Conservation (phyloP, 2,113 vertebrate species). For the Odobenus rosmarus region DNA sequence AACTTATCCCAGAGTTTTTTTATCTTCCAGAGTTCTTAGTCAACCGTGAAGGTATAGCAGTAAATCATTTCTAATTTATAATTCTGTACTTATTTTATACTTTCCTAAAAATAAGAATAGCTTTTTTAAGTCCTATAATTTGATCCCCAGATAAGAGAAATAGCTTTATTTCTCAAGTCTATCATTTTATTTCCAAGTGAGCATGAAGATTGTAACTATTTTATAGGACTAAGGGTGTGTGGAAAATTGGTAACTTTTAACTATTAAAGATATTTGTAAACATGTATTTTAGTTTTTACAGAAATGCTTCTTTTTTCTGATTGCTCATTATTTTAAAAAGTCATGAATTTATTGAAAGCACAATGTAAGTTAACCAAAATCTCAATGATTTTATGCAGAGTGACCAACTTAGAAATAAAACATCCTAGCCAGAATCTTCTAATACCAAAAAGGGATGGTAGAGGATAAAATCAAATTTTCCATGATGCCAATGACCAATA, state of each 20-base stretch:
- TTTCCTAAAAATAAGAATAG: constrained; percentile 43
- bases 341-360: constrained; percentile 16
- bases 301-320: not conserved
- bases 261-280: constrained; percentile 41
- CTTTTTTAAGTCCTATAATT: constrained; percentile 38
- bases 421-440: not conserved
- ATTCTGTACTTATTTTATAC: constrained; percentile 2
- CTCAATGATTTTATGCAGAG: not conserved
- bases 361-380: not conserved
- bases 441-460: not conserved
- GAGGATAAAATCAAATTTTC: not conserved
- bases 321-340: not conserved
- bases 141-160: constrained; percentile 45
- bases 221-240: constrained; percentile 37
- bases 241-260: not conserved
- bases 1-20: constrained; percentile 98
- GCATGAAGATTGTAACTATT: constrained; percentile 48
- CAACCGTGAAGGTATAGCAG: constrained; percentile 94
- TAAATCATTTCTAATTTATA: not conserved
- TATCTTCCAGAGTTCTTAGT: constrained; percentile 98
- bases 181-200: constrained; percentile 44
- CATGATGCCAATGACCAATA: not conserved
- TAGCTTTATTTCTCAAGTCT: constrained; percentile 19
- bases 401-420: not conserved
- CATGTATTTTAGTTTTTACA: constrained; percentile 48